Base-by-base conservation (phyloP, 2,797 vertebrate genomes). In the Arrhamphus sclerolepis region DNA sequence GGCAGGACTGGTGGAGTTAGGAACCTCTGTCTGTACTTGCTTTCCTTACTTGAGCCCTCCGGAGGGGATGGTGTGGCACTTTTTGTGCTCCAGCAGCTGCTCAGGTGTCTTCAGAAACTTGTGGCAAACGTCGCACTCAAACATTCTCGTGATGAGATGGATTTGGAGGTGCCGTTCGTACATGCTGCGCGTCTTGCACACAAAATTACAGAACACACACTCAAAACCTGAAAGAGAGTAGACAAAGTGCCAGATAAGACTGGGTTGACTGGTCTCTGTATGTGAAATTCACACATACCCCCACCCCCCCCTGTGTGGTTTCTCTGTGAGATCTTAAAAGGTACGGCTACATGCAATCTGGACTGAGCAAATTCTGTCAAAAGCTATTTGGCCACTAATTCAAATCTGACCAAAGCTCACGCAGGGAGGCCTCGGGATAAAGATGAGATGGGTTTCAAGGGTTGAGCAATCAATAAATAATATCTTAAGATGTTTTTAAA, bases 31-130 rank as follows among this genome's bases (percentile, higher is more conserved):
- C 87, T 90, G 95, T 98, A 98, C 96, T 98, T 98, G 97, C 96
- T 98, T 98, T 98, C 96, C 97, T 99, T 99, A 99, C 97, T 99
- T 99, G 96, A 99, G 97, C 94, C 97, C 97, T 97, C 97, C 97
- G 75, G 96, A 95, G 89, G 97, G 97, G 93, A 98, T 94, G 88
- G 96, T 95, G 93, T 99, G 97, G 92, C 97, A 98, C 93, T 97
- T 98, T 94, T 98, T 98, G 91, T 99, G 97, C 93, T 99, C 97
- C 95, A 98, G 90, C 83, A 99, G 95, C 90, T 99, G 97, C 84
- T 98, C 96, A 5, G 97, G 96, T 58, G 97, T 99, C 95, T 99
- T 99, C 92, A 99, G 97, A 93, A 98, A 98, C 93, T 98, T 98
- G 93, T 99, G 97, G 93, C 97, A 99, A 88, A 99, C 93, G 29